phyloP scores from a whole-genome alignment of 2,888 invertebrate species.

The Plebejus melissa region DNA sequence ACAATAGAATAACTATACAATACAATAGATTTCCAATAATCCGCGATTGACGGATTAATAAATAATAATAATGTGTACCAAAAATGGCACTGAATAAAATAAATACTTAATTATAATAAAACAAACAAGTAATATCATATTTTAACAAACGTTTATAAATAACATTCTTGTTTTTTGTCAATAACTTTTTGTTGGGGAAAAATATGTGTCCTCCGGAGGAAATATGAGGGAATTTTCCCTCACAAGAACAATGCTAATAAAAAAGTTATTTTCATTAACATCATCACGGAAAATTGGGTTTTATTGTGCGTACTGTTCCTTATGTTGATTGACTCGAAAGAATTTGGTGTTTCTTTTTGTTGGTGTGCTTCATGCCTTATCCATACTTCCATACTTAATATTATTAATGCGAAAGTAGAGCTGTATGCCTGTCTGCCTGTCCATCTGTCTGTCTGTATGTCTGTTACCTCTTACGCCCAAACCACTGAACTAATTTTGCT shows the following conservation, averaged over 20 bases:
- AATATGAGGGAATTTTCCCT: neutral
- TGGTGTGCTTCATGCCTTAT: neutral
- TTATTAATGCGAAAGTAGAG: too few relatives aligned
- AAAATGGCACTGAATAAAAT: too few relatives aligned
- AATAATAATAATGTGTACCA: too few relatives aligned
- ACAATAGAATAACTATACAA: too few relatives aligned
- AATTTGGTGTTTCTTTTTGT: neutral
- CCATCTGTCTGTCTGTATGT: too few relatives aligned
- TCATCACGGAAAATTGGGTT: neutral
- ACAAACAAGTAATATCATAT: neutral
- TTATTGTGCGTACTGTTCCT: neutral
- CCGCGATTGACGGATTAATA: too few relatives aligned
- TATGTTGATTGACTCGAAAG: neutral
- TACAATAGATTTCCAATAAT: too few relatives aligned
- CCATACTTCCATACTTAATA: too few relatives aligned
- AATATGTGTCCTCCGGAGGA: neutral
- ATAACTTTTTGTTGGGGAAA: neutral
- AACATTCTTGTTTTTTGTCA: neutral
- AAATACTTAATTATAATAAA: neutral
- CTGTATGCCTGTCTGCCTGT: too few relatives aligned
- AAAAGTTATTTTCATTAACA: slow-evolving; percentile 10
- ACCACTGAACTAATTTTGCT: too few relatives aligned
- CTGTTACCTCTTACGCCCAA: too few relatives aligned
- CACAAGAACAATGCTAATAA: neutral
- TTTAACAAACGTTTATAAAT: neutral